These are phyloP conservation scores for Macroramphosus scolopax DNA, from an alignment of 2,797 vertebrate genomes.

Conservation along the genomic window DNA sequence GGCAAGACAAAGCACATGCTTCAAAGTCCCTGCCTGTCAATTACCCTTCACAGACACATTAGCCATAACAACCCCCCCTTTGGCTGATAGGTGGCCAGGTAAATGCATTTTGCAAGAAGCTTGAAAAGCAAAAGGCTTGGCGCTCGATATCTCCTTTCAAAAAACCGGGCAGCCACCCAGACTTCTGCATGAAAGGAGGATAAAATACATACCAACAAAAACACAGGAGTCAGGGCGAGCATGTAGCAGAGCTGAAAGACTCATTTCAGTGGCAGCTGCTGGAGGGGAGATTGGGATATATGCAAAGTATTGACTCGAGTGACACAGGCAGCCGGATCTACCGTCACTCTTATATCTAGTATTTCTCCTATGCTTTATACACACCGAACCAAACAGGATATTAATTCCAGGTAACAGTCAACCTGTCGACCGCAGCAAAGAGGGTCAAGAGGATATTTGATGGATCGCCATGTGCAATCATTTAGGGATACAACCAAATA, in stretches of 20 bases:
- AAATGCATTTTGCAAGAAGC: constrained; percentile 49
- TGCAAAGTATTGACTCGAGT: constrained; percentile 24
- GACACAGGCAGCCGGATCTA: no score
- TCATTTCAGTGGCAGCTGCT: constrained; percentile 31
- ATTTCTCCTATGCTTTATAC: no score
- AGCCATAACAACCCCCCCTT: constrained; percentile 29
- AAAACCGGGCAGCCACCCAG: constrained; percentile 48
- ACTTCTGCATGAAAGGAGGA: constrained; percentile 39
- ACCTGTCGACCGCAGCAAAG: no score
- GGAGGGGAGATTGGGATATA: constrained; percentile 6
- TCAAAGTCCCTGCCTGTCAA: constrained; percentile 48
- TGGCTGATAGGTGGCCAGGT: constrained; percentile 52
- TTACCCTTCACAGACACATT: constrained; percentile 68
- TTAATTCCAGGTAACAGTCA: no score
- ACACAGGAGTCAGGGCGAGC: constrained; percentile 8
- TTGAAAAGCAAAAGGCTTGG: constrained; percentile 48
- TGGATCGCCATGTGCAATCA: no score
- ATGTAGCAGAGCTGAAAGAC: constrained; percentile 23
- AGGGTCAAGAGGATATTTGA: no score
- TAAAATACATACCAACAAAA: constrained; percentile 33
- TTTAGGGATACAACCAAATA: no score
- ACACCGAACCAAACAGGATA: no score
- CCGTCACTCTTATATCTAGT: no score
- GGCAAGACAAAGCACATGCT: constrained; percentile 46
- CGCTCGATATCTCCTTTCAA: constrained; percentile 34